Conservation (phyloP, 2,888 invertebrate genomes). For the Eristalis tenax region DNA sequence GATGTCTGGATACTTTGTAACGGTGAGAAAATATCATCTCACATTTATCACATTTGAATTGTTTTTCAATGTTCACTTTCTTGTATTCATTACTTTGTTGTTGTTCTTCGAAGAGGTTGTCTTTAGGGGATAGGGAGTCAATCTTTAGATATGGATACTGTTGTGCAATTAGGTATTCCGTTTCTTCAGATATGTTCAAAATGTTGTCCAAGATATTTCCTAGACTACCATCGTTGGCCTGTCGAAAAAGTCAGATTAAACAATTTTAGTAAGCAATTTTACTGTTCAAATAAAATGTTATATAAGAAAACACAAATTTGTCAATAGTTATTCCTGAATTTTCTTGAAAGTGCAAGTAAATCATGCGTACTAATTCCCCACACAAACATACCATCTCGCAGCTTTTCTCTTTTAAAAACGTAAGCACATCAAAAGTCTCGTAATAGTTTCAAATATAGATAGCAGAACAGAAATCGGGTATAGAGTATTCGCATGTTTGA, state of each 20-base stretch:
- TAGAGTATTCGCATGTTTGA: background rate
- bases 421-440: no score
- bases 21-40: conserved; percentile 52
- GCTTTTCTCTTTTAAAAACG: no score
- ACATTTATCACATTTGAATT: conserved; percentile 53
- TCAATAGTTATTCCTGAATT: no score
- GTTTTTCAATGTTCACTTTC: background rate
- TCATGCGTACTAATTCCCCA: no score
- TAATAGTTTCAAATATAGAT: no score
- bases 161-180: conserved; percentile 44
- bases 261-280: background rate
- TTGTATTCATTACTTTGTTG: background rate
- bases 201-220: conserved; percentile 51
- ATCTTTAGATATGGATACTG: conserved; percentile 52
- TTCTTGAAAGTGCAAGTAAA: no score
- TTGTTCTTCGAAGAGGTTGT: conserved; percentile 7
- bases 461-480: background rate
- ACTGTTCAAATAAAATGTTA: no score
- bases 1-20: conserved; percentile 39
- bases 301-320: no score
- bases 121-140: conserved; percentile 26
- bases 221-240: conserved; percentile 24
- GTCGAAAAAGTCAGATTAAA: background rate
- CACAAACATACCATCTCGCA: no score
- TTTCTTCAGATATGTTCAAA: conserved; percentile 53